Evolutionary conservation across 2,888 invertebrate species (phyloP).

Genomic region (Leptura quadrifasciata): DNA sequence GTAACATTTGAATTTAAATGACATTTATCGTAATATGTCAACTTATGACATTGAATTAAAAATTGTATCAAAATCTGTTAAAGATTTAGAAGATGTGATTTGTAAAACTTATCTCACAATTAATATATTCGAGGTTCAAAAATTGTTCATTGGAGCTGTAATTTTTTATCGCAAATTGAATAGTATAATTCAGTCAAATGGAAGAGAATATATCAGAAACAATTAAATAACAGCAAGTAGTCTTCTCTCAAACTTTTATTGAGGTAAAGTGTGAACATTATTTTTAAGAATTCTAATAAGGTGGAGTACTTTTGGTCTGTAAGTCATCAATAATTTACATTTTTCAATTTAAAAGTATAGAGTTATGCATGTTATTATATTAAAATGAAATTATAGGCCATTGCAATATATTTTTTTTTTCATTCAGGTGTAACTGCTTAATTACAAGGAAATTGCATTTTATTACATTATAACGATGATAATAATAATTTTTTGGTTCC

Average conservation of each 20-base stretch:
- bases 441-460: no score
- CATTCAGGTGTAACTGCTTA: no score
- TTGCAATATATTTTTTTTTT: no score
- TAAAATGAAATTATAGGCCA: no score
- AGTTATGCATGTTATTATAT: no score
- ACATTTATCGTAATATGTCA: neutral
- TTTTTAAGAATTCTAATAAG: neutral
- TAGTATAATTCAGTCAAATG: neutral
- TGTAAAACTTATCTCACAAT: neutral
- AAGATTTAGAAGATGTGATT: neutral
- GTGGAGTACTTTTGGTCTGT: neutral
- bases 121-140: neutral
- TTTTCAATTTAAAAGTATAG: neutral
- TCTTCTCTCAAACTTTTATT: slow-evolving; percentile 1
- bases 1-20: neutral
- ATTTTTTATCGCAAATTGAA: neutral
- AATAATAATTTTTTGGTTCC: no score
- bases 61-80: neutral
- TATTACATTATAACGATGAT: no score
- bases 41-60: neutral
- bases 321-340: neutral
- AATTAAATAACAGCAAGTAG: slow-evolving; percentile 3
- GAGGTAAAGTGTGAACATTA: neutral
- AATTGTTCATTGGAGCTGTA: neutral
- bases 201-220: neutral